Base-by-base conservation (phyloP, 2,797 vertebrate genomes). In the Nannoperca australis region DNA sequence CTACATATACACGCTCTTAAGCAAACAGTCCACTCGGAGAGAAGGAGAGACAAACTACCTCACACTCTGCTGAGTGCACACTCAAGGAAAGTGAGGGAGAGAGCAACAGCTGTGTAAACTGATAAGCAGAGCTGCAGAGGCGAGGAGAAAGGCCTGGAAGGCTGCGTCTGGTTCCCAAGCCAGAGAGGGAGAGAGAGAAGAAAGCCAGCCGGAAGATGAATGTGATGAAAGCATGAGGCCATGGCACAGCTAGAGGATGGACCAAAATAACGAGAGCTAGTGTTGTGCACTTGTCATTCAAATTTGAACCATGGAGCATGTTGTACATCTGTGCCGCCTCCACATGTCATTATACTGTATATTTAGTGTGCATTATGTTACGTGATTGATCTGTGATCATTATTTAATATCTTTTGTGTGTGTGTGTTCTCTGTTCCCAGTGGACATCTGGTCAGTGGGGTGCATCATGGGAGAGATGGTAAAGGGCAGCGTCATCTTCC, bases 391-490 rank as follows among this genome's bases (percentile, higher is more conserved):
- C 3, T n/a, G 40, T 74, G 30, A 20, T 65, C 36, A 27, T 55
- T 66, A 67, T 82, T 86, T 67, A 49, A 56, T 34, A 12, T 60
- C 0, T 84, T 42, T 34, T 78, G 8, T 82, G 12, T 61, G 54
- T 78, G 66, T 73, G 85, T 32, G 47, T 78, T 82, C 30, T 95
- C 94, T 96, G 90, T 95, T 96, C 94, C 94, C 96, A 99, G 98
- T 99, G 96, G 98, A 99, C 96, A 99, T 99, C 96, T 99, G 98
- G 98, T 99, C 98, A 92, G 98, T 99, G 93, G 98, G 98, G 87
- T 99, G 98, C 94, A 99, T 99, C 96, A 99, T 99, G 98, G 98
- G 98, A 92, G 98, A 99, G 95, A 98, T 99, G 98, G 97, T 99
- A 92, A 99, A 98, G 95, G 97, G 97, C 93, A 95, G 97, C 92